phyloP scores from a whole-genome alignment of 2,797 vertebrate genomes.

The Microtus agrestis region DNA sequence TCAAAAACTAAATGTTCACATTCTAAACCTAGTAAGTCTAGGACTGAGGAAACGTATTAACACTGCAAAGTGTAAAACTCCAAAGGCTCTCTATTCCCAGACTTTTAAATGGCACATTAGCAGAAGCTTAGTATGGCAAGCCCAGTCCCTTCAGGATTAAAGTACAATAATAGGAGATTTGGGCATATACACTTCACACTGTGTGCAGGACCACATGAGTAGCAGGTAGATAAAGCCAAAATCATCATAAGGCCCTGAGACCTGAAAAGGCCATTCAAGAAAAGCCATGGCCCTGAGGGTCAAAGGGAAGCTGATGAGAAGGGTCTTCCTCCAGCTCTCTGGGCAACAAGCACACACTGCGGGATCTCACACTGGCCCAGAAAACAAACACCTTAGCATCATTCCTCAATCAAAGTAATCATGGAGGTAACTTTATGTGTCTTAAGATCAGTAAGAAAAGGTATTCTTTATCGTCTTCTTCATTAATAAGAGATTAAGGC shows the following conservation, averaged over 20 bases:
- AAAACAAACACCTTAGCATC: slow-evolving; percentile 20
- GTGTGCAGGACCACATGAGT: not conserved
- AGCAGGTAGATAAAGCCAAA: not conserved
- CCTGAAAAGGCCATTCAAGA: not conserved
- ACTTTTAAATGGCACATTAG: slow-evolving; percentile 21
- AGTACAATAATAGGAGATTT: not conserved
- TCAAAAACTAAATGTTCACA: slow-evolving; percentile 51
- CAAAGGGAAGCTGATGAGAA: not conserved
- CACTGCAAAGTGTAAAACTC: slow-evolving; percentile 1
- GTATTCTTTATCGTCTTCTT: slow-evolving; percentile 35
- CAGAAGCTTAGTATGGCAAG: not conserved
- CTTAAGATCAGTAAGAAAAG: slow-evolving; percentile 11
- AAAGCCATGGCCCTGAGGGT: not conserved
- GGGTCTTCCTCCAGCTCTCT: not conserved
- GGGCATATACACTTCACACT: not conserved
- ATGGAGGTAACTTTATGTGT: not conserved
- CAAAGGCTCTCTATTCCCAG: slow-evolving; percentile 29
- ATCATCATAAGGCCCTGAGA: not conserved
- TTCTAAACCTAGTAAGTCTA: slow-evolving; percentile 38
- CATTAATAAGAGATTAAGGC: slow-evolving; percentile 23
- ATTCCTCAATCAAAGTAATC: slow-evolving; percentile 10
- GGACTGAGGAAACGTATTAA: slow-evolving; percentile 2
- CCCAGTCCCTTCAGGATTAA: not conserved
- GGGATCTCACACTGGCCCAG: not conserved
- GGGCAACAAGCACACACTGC: not conserved